Percentiles rank a stretch among this genome's conserved stretches.
Evolutionary conservation across 1,140 invertebrate species (phyloP).

Genomic region (Hyphantria cunea): DNA sequence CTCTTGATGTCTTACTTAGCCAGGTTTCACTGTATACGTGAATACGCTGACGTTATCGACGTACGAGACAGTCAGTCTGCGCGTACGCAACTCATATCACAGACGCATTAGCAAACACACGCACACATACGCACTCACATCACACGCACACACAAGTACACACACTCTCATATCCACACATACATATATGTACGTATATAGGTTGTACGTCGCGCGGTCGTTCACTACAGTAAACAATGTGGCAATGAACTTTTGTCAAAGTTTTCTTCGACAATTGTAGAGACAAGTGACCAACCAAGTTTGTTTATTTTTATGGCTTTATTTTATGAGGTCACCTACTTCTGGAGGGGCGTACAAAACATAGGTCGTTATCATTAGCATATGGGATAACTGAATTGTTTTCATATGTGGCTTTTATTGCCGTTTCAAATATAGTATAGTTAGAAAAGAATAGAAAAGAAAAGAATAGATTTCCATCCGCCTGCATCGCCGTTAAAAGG

Average conservation of each 20-base stretch:
- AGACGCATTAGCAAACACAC: not conserved
- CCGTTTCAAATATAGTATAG: no score
- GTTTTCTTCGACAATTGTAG: conserved; percentile 12
- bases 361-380: no score
- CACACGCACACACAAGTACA: not conserved
- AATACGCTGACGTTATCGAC: not conserved
- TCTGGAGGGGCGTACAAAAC: not conserved
- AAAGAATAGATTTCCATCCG: no score
- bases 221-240: conserved; percentile 41
- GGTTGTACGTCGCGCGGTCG: conserved; percentile 37
- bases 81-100: not conserved
- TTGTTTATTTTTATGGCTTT: conserved; percentile 1
- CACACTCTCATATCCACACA: not conserved
- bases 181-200: not conserved
- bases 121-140: not conserved
- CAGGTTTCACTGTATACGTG: no score
- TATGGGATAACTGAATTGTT: no score
- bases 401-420: no score
- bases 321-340: not conserved
- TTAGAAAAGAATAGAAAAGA: no score
- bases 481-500: no score
- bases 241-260: conserved; percentile 49
- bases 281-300: not conserved
- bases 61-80: conserved; percentile 4
- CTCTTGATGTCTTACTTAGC: no score